Conservation (phyloP, 2,797 vertebrate genomes). For the Gymnoscopelus braueri region DNA sequence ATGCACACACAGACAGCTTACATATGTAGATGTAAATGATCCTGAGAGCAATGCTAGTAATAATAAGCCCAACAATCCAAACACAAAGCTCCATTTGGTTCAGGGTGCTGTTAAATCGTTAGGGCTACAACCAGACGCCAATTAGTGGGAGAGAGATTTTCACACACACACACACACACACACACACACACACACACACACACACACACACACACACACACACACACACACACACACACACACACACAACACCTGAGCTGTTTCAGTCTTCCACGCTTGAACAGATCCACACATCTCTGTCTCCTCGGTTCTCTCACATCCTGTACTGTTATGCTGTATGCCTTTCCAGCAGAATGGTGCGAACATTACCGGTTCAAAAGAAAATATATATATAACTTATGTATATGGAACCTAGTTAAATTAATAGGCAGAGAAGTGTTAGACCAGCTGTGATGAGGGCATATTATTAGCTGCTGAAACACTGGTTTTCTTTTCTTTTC, state of each 20-base stretch:
- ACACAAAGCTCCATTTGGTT: conserved; percentile 62
- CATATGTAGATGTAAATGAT: conserved; percentile 34
- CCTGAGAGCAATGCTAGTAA: conserved; percentile 42
- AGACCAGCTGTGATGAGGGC: too few relatives aligned
- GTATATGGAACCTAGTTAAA: background rate
- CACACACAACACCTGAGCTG: conserved; percentile 59
- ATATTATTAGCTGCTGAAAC: too few relatives aligned
- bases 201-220: too few relatives aligned
- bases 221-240: too few relatives aligned
- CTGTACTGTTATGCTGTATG: conserved; percentile 28
- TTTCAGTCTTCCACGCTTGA: conserved; percentile 50
- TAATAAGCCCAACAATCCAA: conserved; percentile 49
- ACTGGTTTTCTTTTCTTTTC: too few relatives aligned
- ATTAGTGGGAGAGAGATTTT: conserved; percentile 55
- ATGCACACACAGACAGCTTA: background rate
- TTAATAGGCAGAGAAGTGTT: too few relatives aligned
- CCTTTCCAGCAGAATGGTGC: conserved; percentile 20
- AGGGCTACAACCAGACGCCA: conserved; percentile 48
- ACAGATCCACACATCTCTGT: conserved; percentile 59
- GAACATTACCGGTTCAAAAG: conserved; percentile 17
- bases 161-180: too few relatives aligned
- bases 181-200: too few relatives aligned
- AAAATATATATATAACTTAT: background rate
- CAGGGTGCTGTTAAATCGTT: conserved; percentile 41
- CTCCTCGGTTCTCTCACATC: conserved; percentile 40